Percentiles rank a stretch among this genome's conserved stretches.
phyloP scores from a whole-genome alignment of 2,113 vertebrate species.

The Pangasianodon gigas region DNA sequence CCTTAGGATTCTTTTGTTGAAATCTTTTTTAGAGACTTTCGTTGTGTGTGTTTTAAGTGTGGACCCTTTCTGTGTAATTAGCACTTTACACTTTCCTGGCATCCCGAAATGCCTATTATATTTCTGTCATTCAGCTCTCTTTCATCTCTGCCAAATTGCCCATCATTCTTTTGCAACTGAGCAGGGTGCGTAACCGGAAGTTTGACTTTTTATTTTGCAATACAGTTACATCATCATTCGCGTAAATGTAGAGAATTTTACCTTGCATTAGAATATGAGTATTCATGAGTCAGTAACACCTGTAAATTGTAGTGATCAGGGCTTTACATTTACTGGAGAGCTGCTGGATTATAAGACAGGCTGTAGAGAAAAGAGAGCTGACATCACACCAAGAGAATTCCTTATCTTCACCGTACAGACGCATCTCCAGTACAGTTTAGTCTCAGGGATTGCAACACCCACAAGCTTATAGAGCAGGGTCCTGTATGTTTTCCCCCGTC shows the following conservation, averaged over 20 bases:
- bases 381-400: background rate
- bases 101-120: background rate
- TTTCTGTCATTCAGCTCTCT: background rate
- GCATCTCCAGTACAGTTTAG: conserved; percentile 3
- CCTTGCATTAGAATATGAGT: background rate
- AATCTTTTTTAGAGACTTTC: background rate
- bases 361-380: background rate
- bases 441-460: background rate
- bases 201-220: background rate
- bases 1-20: background rate
- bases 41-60: background rate
- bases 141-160: conserved; percentile 1
- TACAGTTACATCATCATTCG: background rate
- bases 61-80: background rate
- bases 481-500: background rate
- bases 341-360: background rate
- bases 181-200: background rate
- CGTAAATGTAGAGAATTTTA: background rate
- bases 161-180: background rate
- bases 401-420: conserved; percentile 36
- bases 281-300: background rate
- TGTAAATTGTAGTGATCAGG: background rate
- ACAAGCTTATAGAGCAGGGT: background rate
- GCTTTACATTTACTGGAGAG: background rate
- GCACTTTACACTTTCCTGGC: background rate